Evolutionary conservation across 2,888 invertebrate species (phyloP).

Genomic region (Tetragnatha montana): DNA sequence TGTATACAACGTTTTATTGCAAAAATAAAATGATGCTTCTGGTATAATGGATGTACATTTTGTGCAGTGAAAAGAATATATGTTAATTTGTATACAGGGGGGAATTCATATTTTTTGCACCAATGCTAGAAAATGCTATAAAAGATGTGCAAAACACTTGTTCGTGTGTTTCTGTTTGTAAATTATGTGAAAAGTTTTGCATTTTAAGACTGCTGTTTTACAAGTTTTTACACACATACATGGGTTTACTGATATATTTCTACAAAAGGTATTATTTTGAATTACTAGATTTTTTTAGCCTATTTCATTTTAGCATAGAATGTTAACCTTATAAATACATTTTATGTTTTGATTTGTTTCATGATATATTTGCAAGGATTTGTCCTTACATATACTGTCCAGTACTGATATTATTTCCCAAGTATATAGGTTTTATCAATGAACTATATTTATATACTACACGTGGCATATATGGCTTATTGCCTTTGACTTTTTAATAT

Average conservation of each 20-base stretch:
- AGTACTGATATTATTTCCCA: not conserved
- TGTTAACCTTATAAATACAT: not conserved
- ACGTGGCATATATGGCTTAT: not conserved
- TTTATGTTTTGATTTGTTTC: too few species aligned
- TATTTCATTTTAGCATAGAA: not conserved
- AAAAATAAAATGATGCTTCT: constrained; percentile 42
- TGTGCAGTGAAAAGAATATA: constrained; percentile 20
- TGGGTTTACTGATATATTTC: not conserved
- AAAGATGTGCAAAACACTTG: constrained; percentile 11
- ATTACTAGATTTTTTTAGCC: not conserved
- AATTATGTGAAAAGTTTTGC: not conserved
- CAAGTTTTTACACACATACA: not conserved
- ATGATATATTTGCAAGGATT: too few species aligned
- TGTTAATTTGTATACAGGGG: constrained; percentile 41
- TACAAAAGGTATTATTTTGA: not conserved
- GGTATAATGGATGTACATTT: constrained; percentile 42
- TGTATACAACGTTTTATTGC: constrained; percentile 41
- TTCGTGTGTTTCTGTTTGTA: not conserved
- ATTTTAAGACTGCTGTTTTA: not conserved
- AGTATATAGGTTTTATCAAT: not conserved
- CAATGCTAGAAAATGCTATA: constrained; percentile 17
- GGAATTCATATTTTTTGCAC: constrained; percentile 35
- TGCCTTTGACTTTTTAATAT: not conserved
- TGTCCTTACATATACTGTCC: too few species aligned
- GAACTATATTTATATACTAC: not conserved